A percentile compares a stretch with the other conserved stretches of the same genome.
Conservation (phyloP, 2,797 vertebrate genomes). For the Lepus townsendii region DNA sequence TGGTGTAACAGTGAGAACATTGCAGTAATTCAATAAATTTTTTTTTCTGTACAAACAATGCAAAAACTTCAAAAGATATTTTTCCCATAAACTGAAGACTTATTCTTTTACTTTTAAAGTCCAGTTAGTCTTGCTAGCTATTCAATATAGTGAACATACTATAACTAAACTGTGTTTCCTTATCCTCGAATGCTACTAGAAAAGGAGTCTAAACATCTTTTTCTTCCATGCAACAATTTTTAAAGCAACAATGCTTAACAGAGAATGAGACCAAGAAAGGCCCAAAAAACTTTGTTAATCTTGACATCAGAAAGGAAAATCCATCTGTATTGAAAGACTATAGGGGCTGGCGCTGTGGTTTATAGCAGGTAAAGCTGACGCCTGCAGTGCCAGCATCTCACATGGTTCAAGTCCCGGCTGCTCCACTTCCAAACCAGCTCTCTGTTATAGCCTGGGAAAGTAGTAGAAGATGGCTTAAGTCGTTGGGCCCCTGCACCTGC, state of each 20-base stretch:
- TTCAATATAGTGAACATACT: constrained; percentile 40
- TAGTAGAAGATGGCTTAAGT: too few relatives aligned
- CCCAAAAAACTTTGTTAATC: not conserved
- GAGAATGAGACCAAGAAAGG: constrained; percentile 5
- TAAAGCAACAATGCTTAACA: constrained; percentile 24
- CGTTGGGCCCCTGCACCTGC: too few relatives aligned
- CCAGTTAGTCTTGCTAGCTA: constrained; percentile 19
- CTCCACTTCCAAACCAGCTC: too few relatives aligned
- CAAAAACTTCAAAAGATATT: constrained; percentile 2
- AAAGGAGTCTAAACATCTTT: not conserved
- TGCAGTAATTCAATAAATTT: not conserved
- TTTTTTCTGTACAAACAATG: not conserved
- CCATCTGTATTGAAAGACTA: not conserved
- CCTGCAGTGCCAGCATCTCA: too few relatives aligned
- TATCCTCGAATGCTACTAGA: not conserved
- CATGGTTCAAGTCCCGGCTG: too few relatives aligned
- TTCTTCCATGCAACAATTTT: not conserved
- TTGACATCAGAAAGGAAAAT: constrained; percentile 25
- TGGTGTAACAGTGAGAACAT: not conserved
- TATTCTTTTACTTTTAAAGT: constrained; percentile 30
- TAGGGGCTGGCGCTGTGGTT: too few relatives aligned
- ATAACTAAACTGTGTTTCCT: constrained; percentile 19
- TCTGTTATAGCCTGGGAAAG: too few relatives aligned
- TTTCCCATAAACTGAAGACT: not conserved
- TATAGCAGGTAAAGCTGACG: too few relatives aligned